Evolutionary conservation across 2,797 vertebrate genomes (phyloP).

Genomic region (Leptatherina wallacei): DNA sequence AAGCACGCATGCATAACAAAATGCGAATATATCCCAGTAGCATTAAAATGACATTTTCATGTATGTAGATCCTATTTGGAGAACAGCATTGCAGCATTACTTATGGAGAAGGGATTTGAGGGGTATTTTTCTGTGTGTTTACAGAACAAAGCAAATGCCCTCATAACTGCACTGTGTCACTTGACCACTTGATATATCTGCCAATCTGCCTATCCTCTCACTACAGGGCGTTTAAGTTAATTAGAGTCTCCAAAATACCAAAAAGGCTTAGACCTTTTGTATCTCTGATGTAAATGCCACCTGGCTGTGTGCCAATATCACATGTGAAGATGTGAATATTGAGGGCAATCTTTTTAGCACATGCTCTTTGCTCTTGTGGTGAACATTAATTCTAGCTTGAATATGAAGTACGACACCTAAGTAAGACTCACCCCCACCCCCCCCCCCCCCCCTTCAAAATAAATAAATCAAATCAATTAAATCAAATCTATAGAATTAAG

Average conservation of each 20-base stretch:
- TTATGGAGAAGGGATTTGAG: background rate
- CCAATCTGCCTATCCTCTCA: constrained; percentile 36
- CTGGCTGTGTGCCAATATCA: constrained; percentile 11
- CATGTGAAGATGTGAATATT: constrained; percentile 6
- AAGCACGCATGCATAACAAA: background rate
- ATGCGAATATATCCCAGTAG: background rate
- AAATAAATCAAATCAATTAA: too few relatives aligned
- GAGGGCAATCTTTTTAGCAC: background rate
- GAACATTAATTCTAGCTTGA: background rate
- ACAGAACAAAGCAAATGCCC: constrained; percentile 19
- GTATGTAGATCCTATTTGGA: background rate
- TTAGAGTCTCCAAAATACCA: constrained; percentile 54
- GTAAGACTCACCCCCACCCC: too few relatives aligned
- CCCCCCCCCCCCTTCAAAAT: background rate
- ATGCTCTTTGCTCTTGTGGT: background rate
- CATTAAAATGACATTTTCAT: background rate
- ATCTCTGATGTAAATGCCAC: constrained; percentile 33
- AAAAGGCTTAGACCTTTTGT: constrained; percentile 21
- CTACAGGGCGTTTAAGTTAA: constrained; percentile 53
- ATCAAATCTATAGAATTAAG: background rate
- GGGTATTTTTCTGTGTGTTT: constrained; percentile 3
- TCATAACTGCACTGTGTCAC: constrained; percentile 47
- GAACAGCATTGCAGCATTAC: background rate
- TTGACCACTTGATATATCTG: constrained; percentile 39
- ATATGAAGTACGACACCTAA: background rate